Evolutionary conservation across 2,113 vertebrate species (phyloP).

Genomic region (Rhodinocichla rosea): DNA sequence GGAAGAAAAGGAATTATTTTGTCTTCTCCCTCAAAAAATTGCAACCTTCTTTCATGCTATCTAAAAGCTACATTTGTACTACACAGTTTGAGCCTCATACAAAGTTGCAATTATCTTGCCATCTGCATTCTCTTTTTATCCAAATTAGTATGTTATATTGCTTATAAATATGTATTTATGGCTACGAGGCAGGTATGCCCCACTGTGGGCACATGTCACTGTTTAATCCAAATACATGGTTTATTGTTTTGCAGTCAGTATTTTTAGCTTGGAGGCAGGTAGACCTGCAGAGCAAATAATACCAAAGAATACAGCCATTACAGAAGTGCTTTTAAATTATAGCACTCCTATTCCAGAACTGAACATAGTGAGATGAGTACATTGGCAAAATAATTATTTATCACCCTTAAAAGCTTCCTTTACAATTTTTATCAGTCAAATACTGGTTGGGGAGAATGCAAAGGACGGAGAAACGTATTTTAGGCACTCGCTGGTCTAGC

Average conservation of each 20-base stretch:
- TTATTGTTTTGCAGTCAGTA: conserved; percentile 6
- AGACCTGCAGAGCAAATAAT: neutral
- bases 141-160: conserved; percentile 10
- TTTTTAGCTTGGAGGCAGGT: neutral
- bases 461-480: conserved; percentile 28
- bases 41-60: neutral
- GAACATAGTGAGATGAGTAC: neutral
- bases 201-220: neutral
- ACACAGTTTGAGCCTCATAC: neutral
- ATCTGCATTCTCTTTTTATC: conserved; percentile 40
- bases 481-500: neutral
- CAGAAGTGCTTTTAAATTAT: neutral
- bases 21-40: neutral
- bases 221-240: conserved; percentile 29
- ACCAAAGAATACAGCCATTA: neutral
- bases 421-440: conserved; percentile 17
- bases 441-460: conserved; percentile 23
- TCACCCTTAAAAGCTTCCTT: conserved; percentile 60
- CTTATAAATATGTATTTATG: conserved; percentile 28
- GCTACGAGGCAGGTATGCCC: neutral
- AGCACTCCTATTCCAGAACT: neutral
- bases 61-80: conserved; percentile 11
- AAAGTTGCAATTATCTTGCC: conserved; percentile 33
- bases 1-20: neutral
- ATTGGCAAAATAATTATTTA: conserved; percentile 57